A percentile compares a stretch with the other conserved stretches of the same genome.
Conservation (phyloP, 2,113 vertebrate species). For the Pseudopipra pipra region DNA sequence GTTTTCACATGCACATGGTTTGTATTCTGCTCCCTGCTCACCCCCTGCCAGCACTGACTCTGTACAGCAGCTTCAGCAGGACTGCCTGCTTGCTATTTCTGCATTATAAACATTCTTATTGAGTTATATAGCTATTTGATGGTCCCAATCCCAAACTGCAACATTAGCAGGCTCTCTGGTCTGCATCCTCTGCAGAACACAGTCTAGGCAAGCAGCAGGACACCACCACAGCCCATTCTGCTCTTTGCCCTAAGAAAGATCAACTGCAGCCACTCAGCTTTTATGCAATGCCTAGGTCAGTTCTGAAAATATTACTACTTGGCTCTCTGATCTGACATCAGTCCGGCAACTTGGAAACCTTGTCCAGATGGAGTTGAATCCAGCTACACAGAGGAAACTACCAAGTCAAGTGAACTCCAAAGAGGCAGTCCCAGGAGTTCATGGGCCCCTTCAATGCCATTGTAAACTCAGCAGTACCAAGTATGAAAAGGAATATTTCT, state of each 20-base stretch:
- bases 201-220: background rate
- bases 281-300: background rate
- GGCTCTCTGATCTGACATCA: background rate
- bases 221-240: background rate
- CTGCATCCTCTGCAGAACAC: background rate
- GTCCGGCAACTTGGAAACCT: background rate
- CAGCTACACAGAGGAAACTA: background rate
- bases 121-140: background rate
- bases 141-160: background rate
- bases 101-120: background rate
- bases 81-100: background rate
- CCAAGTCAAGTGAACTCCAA: background rate
- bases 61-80: background rate
- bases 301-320: background rate
- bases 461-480: background rate
- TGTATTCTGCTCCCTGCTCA: background rate
- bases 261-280: background rate
- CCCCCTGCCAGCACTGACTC: background rate
- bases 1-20: background rate
- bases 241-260: background rate
- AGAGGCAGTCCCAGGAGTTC: background rate
- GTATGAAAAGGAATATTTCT: background rate
- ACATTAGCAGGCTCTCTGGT: background rate
- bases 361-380: background rate
- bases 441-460: fast-evolving